Evolutionary conservation across 2,113 vertebrate species (phyloP).

Genomic region (Hirundichthys speculiger): DNA sequence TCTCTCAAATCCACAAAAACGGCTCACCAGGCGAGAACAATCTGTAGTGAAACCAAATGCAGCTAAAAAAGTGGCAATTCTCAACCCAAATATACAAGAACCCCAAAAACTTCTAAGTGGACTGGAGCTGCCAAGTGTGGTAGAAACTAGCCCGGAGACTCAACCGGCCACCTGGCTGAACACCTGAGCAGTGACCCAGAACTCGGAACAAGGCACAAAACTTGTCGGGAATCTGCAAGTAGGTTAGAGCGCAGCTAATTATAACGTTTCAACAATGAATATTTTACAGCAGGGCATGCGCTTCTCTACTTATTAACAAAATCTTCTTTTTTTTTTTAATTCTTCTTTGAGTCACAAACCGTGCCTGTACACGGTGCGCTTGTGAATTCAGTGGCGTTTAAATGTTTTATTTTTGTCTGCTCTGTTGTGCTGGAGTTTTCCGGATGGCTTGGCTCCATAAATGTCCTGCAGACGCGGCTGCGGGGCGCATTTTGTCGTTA

Average conservation of each 20-base stretch:
- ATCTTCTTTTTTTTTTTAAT: neutral
- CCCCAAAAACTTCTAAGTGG: no score
- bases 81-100: no score
- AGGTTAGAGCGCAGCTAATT: neutral
- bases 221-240: neutral
- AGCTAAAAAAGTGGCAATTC: no score
- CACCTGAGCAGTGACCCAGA: neutral
- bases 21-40: no score
- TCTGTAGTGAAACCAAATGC: no score
- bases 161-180: no score
- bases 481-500: slow-evolving; percentile 2
- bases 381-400: neutral
- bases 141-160: no score
- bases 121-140: no score
- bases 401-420: slow-evolving; percentile 6
- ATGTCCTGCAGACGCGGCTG: slow-evolving; percentile 14
- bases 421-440: slow-evolving; percentile 34
- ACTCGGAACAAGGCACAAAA: neutral
- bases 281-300: neutral
- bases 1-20: no score
- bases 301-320: neutral
- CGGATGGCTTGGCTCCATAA: slow-evolving; percentile 7
- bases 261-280: neutral
- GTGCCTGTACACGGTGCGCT: no score
- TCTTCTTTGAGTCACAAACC: no score